phyloP scores from a whole-genome alignment of 2,113 vertebrate species.

The Girardinichthys multiradiatus region DNA sequence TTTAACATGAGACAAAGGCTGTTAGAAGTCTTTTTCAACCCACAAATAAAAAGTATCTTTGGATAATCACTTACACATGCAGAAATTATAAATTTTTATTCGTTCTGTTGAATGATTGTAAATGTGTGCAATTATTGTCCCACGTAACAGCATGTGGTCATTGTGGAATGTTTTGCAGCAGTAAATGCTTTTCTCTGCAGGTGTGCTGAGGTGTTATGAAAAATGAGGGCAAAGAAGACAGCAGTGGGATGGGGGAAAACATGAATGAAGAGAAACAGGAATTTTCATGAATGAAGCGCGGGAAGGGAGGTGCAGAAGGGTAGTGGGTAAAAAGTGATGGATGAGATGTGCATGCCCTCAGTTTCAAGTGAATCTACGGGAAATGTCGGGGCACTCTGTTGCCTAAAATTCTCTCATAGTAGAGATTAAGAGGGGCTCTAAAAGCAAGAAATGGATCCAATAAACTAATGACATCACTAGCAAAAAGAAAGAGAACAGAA shows the following conservation, averaged over 20 bases:
- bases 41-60: not conserved
- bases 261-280: conserved; percentile 54
- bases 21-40: not conserved
- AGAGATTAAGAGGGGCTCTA: conserved; percentile 35
- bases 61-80: not conserved
- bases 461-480: conserved; percentile 11
- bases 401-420: conserved; percentile 58
- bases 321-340: conserved; percentile 58
- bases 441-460: conserved; percentile 6
- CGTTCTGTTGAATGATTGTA: not conserved
- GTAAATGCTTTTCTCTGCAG: conserved; percentile 36
- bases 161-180: conserved; percentile 17
- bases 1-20: not conserved
- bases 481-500: conserved; percentile 18
- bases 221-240: conserved; percentile 56
- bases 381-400: conserved; percentile 48
- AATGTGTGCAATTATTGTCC: not conserved
- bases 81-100: not conserved
- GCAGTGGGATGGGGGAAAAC: conserved; percentile 21
- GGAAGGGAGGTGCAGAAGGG: not conserved
- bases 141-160: conserved; percentile 10
- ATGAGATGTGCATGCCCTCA: conserved; percentile 57
- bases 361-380: conserved; percentile 61
- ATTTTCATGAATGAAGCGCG: conserved; percentile 50
- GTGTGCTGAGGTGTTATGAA: conserved; percentile 47